These are phyloP conservation scores for Kobus ellipsiprymnus DNA, from an alignment of 2,113 vertebrate genomes.

Conservation along the genomic window DNA sequence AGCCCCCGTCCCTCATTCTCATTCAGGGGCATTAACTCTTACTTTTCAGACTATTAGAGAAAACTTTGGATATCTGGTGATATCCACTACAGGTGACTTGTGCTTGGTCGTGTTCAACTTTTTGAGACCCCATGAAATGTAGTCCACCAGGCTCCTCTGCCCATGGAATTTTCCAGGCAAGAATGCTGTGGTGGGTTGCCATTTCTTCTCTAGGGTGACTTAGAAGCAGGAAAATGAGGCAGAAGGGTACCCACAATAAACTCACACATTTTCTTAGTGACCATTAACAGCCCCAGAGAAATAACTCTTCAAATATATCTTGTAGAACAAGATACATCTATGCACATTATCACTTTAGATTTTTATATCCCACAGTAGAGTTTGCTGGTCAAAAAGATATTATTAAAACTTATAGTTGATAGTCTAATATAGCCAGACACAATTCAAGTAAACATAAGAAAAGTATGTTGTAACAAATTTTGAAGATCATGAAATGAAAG, in stretches of 20 bases:
- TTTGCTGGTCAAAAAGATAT: neutral
- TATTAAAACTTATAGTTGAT: neutral
- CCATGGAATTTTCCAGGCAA: neutral
- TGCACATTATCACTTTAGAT: neutral
- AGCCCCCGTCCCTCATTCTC: neutral
- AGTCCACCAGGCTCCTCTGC: neutral
- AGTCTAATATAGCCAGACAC: neutral
- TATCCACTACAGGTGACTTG: neutral
- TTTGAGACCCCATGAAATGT: neutral
- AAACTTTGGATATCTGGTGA: neutral
- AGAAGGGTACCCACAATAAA: neutral
- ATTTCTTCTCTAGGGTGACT: neutral
- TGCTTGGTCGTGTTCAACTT: neutral
- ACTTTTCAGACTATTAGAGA: neutral
- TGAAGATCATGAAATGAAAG: neutral
- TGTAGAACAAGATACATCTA: neutral
- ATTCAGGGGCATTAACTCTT: neutral
- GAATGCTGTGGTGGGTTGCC: neutral
- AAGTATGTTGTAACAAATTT: neutral
- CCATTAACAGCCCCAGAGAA: neutral
- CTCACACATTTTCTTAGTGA: neutral
- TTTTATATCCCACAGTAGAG: neutral
- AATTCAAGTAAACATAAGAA: neutral
- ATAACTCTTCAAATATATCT: conserved; percentile 11
- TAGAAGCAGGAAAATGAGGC: neutral